Evolutionary conservation across 2,797 vertebrate species (phyloP), one percentile per base, ranked within the genome.

Genomic region (Poecilia gillii): DNA sequence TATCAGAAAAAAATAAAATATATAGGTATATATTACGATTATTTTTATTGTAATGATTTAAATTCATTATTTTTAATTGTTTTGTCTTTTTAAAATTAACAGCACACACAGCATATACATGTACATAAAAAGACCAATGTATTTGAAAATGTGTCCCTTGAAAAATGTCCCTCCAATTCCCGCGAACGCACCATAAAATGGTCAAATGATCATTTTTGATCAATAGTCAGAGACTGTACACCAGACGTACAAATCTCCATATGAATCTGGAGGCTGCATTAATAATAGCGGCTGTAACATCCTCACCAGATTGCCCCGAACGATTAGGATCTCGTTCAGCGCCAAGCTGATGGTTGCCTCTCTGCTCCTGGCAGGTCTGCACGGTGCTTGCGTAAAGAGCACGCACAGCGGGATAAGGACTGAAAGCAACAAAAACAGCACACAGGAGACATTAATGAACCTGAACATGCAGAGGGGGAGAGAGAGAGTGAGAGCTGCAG

Each of bases 281-380:
- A n/a, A 70, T 25, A n/a, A 13, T 14, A 14, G 5, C 14, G n/a
- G 9, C 4, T 43, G 13, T 11, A 66, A 20, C 57, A 31, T 4
- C 0, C 86, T 89, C 81, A 89, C 90, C 0, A 92, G 53, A 0
- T 20, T 0, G 0, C 0, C 0, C 53, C 81, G 0, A 1, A n/a
- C 0, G 0, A 0, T 1, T 1, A 0, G 0, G 1, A 81, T 66
- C 0, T 7, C 0, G 0, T 1, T 0, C n/a, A 0, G 18, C 0
- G 84, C 41, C 4, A 0, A 0, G 0, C 2, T 1, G 11, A 82
- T 31, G 45, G 68, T 46, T 1, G 11, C 3, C 18, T 0, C 3
- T n/a, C 0, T 1, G 0, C 2, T 16, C 25, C 1, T 0, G 0
- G 53, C 0, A 14, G 36, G 28, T 3, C 0, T 0, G 6, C 62